Evolutionary conservation across 92 coral and sea anemone species (phyloP), one percentile per base, ranked within the genome.

Genomic region (Pocillopora meandrina): DNA sequence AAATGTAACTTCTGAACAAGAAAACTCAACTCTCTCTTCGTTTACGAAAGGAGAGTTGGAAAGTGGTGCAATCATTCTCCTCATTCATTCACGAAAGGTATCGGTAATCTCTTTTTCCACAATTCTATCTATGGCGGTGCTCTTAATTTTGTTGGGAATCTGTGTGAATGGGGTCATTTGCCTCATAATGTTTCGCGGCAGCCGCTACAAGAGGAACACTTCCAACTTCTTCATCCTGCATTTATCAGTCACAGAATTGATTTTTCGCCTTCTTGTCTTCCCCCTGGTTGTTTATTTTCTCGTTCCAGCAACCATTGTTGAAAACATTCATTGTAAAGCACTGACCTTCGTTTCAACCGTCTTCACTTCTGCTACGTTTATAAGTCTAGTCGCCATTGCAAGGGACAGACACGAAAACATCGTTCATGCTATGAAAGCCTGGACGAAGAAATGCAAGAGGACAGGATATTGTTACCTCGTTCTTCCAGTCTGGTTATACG

Each of bases 401-500:
- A 20, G 16, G 18, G 87, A 83, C 67, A 78, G 95, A 68, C 86
- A 92, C 57, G 61, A 75, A 12, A 89, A 89, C 84, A 89, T 92
- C 64, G 84, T 86, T n/a, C 64, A 77, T 52, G 89, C 92, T 5
- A 47, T 92, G 68, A 74, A 74, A 56, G 72, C 84, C 42, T 81
- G 83, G 52, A 92, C 78, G 58, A 74, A 62, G 10, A 75, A 52
- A 73, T 69, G 61, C 56, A 84, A 81, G 10, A 26, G 31, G 31
- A 26, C 31, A 26, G 31, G 31, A 26, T 89, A 87, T 55, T 18
- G 79, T 42, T 17, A 20, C 3, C 33, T 81, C 33, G 84, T 83
- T 15, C 34, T 57, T 2, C 55, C 63, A 56, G 87, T 92, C 33
- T 92, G 93, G 95, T 76, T 92, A 61, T 92, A 90, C 47, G 84